Evolutionary conservation across 2,888 invertebrate genomes (phyloP).

Genomic region (Drosophila mayaguana): DNA sequence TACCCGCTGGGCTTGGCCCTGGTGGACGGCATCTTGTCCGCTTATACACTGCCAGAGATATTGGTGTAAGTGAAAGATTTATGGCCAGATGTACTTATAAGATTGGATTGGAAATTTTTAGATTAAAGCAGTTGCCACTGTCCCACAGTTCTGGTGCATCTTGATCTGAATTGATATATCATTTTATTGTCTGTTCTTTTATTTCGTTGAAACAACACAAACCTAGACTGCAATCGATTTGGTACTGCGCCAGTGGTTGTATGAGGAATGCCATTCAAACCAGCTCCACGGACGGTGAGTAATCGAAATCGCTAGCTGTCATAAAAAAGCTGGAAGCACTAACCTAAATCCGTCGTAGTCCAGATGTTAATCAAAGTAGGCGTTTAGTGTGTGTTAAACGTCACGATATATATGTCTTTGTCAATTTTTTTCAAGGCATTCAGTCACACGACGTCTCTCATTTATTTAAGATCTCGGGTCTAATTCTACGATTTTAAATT

Average conservation of each 20-base stretch:
- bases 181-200: neutral
- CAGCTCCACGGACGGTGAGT: conserved; percentile 71
- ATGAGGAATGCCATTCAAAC: conserved; percentile 76
- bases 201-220: too few species aligned
- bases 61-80: conserved; percentile 67
- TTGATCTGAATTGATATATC: neutral
- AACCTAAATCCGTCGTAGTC: neutral
- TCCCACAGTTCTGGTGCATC: neutral
- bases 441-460: neutral
- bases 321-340: neutral
- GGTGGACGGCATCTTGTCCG: conserved; percentile 78
- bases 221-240: conserved; percentile 82
- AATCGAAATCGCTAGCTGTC: neutral
- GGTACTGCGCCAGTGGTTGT: conserved; percentile 83
- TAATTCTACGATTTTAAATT: conserved; percentile 4
- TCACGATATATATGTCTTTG: neutral
- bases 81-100: too few species aligned
- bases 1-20: conserved; percentile 71
- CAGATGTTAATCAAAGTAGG: conserved; percentile 8
- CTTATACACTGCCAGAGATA: conserved; percentile 70
- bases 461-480: neutral
- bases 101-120: neutral
- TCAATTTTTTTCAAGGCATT: neutral
- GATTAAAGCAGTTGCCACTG: too few species aligned
- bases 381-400: neutral